Evolutionary conservation across 1,140 invertebrate species (phyloP).

Genomic region (Colletes latitarsis): DNA sequence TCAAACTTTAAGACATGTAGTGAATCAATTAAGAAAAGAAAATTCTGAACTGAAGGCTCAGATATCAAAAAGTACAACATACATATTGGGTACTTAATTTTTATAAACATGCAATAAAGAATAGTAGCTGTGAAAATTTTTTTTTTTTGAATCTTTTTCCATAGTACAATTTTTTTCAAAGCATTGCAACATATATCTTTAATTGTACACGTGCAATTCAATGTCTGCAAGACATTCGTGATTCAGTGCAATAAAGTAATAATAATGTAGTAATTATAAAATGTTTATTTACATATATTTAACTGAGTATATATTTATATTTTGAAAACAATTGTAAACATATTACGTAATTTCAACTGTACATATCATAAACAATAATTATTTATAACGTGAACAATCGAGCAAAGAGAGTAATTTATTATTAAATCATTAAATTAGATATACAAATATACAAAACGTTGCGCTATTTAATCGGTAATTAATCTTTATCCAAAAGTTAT

Average conservation of each 20-base stretch:
- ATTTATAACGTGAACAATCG: conserved; percentile 59
- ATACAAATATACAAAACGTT: conserved; percentile 69
- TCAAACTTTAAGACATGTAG: conserved; percentile 80
- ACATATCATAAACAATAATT: conserved; percentile 69
- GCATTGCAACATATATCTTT: neutral
- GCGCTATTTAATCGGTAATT: conserved; percentile 54
- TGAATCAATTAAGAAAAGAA: conserved; percentile 82
- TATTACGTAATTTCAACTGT: conserved; percentile 68
- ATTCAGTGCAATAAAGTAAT: conserved; percentile 39
- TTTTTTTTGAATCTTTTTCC: neutral
- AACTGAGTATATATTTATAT: conserved; percentile 68
- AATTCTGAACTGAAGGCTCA: conserved; percentile 81
- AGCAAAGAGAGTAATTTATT: conserved; percentile 54
- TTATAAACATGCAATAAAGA: conserved; percentile 1
- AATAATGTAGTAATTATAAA: conserved; percentile 69
- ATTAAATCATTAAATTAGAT: conserved; percentile 66
- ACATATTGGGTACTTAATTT: conserved; percentile 39
- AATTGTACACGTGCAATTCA: conserved; percentile 3
- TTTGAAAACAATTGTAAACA: conserved; percentile 68
- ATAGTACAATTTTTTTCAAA: conserved; percentile 4
- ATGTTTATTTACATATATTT: conserved; percentile 74
- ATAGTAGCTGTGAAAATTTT: neutral
- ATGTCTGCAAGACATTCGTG: neutral
- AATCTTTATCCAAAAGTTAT: conserved; percentile 53
- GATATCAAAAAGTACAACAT: conserved; percentile 65